These are phyloP conservation scores for Apistogramma diplotaenia DNA, from an alignment of 2,113 vertebrate species.

Conservation along the genomic window DNA sequence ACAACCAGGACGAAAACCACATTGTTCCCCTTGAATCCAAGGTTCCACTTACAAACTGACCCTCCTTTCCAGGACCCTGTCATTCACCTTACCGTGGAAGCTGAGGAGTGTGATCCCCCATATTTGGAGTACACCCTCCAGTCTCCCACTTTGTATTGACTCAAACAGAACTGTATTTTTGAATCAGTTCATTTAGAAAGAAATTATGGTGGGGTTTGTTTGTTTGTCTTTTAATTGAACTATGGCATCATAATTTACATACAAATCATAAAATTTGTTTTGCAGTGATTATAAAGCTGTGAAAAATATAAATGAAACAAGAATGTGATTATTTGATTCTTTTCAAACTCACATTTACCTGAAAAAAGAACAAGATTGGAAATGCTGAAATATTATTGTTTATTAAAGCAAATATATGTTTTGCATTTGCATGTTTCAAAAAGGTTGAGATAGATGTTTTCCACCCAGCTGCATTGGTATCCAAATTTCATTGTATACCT, in stretches of 20 bases:
- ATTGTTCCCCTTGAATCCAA: too few species aligned
- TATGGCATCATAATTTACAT: not conserved
- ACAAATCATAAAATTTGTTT: too few species aligned
- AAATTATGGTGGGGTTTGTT: not conserved
- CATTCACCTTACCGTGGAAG: too few species aligned
- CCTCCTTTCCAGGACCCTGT: too few species aligned
- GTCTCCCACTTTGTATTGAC: too few species aligned
- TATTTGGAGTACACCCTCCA: too few species aligned
- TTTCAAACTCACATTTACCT: not conserved
- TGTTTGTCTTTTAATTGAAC: not conserved
- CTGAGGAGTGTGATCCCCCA: too few species aligned
- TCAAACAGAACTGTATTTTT: not conserved
- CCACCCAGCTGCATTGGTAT: not conserved
- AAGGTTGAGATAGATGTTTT: not conserved
- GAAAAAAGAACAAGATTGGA: not conserved
- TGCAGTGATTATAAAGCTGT: not conserved
- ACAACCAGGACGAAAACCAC: too few species aligned
- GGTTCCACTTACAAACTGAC: too few species aligned
- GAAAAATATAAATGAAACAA: not conserved
- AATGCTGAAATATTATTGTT: not conserved
- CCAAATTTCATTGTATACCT: too few species aligned
- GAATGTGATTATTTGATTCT: not conserved
- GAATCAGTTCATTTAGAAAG: not conserved
- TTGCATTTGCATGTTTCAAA: not conserved
- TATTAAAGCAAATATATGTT: not conserved